A percentile compares a stretch with the other conserved stretches of the same genome.
Conservation (phyloP, 2,113 vertebrate genomes). For the Pelusios castaneus region DNA sequence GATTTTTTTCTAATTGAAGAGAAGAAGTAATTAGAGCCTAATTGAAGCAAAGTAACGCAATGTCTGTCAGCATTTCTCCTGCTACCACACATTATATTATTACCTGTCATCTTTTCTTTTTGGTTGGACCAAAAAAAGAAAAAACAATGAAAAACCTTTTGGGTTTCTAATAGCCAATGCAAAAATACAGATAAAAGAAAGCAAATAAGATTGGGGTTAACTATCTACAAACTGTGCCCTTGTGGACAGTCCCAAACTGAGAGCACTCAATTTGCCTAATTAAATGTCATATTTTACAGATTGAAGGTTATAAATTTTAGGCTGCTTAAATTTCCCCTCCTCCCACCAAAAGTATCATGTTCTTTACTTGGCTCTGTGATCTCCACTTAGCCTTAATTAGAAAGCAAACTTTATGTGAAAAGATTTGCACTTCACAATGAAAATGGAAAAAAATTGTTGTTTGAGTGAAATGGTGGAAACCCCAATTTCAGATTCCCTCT, state of each 20-base stretch:
- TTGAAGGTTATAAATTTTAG: neutral
- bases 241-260: neutral
- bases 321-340: neutral
- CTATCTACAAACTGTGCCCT: neutral
- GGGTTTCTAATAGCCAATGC: slow-evolving; percentile 36
- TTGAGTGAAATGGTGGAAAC: neutral
- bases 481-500: neutral
- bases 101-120: slow-evolving; percentile 68
- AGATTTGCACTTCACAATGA: neutral
- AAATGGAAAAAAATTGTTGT: neutral
- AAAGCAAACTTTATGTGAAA: neutral
- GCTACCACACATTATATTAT: slow-evolving; percentile 72
- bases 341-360: neutral
- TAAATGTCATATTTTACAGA: slow-evolving; percentile 16
- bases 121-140: neutral
- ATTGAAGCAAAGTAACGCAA: slow-evolving; percentile 76
- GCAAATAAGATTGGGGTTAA: slow-evolving; percentile 30
- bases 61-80: slow-evolving; percentile 74
- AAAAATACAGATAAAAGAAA: slow-evolving; percentile 30
- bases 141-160: neutral
- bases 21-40: slow-evolving; percentile 78
- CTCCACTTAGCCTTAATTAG: neutral
- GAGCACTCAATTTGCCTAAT: neutral
- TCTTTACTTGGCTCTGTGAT: neutral
- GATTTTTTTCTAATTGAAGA: slow-evolving; percentile 77